Evolutionary conservation across 2,113 vertebrate species (phyloP).

Genomic region (Ellobius talpinus): DNA sequence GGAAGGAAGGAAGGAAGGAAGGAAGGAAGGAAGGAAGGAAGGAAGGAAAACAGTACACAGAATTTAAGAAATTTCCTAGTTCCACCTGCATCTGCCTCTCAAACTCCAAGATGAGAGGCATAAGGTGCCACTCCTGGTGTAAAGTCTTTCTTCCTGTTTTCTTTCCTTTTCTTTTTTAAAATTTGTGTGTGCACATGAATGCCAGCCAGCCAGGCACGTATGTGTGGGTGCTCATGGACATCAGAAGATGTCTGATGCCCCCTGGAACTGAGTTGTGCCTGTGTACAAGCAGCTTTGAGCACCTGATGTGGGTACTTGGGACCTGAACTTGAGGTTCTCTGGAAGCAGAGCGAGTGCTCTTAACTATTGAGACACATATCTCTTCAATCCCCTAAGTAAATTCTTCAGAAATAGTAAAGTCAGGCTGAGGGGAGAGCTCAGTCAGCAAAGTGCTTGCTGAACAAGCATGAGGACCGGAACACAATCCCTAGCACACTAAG

Average conservation of each 20-base stretch:
- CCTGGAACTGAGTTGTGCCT: neutral
- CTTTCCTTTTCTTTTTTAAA: no score
- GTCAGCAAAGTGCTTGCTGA: neutral
- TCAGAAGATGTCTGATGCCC: neutral
- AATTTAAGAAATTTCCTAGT: neutral
- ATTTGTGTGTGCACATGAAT: neutral
- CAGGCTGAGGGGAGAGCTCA: neutral
- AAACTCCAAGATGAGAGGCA: neutral
- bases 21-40: no score
- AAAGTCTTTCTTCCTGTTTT: neutral
- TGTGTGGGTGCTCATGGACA: neutral
- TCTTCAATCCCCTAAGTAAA: neutral
- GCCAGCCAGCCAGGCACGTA: neutral
- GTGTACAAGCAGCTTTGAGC: neutral
- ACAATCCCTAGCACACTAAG: neutral
- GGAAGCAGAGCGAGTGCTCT: neutral
- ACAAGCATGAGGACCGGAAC: neutral
- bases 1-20: no score
- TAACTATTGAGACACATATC: neutral
- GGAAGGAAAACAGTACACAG: neutral
- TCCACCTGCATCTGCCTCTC: neutral
- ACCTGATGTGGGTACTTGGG: neutral
- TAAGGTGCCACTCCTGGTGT: neutral
- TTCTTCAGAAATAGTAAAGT: slow-evolving; percentile 26
- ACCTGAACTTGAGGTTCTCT: neutral